These are phyloP conservation scores for Holcopasites calliopsidis DNA, from an alignment of 1,140 invertebrate genomes.

Conservation along the genomic window DNA sequence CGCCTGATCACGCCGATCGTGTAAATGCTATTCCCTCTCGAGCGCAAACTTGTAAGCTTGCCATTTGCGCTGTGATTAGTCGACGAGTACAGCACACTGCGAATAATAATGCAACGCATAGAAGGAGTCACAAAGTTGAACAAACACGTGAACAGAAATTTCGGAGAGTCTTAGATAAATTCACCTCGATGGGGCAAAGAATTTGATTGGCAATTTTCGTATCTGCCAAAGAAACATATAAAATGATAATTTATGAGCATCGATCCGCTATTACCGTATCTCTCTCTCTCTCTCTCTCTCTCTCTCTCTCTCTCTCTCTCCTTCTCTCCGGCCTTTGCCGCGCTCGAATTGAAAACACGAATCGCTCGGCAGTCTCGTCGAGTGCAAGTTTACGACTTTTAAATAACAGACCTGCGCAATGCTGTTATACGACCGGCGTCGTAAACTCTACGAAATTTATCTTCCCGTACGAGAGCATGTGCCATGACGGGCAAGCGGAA, in stretches of 20 bases:
- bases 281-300: too few species aligned
- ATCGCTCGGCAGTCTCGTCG: constrained; percentile 17
- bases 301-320: too few species aligned
- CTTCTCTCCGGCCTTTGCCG: constrained; percentile 11
- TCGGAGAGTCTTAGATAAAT: too few species aligned
- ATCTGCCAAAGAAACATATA: not conserved
- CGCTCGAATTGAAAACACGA: constrained; percentile 34
- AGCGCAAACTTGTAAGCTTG: not conserved
- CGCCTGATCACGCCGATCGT: constrained; percentile 55
- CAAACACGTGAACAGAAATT: too few species aligned
- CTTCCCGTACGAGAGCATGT: constrained; percentile 15
- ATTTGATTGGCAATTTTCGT: too few species aligned
- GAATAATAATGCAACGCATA: too few species aligned
- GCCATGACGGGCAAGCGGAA: constrained; percentile 19
- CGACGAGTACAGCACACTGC: not conserved
- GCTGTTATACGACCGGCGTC: constrained; percentile 28
- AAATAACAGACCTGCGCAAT: constrained; percentile 37
- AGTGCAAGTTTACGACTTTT: constrained; percentile 52
- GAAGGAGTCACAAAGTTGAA: too few species aligned
- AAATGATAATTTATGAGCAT: not conserved
- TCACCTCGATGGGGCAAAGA: too few species aligned
- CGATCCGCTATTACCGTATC: not conserved
- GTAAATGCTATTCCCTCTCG: not conserved
- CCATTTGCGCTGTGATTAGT: not conserved
- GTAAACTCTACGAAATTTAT: constrained; percentile 38